phyloP scores from a whole-genome alignment of 2,113 vertebrate genomes.

The Nanorana parkeri region DNA sequence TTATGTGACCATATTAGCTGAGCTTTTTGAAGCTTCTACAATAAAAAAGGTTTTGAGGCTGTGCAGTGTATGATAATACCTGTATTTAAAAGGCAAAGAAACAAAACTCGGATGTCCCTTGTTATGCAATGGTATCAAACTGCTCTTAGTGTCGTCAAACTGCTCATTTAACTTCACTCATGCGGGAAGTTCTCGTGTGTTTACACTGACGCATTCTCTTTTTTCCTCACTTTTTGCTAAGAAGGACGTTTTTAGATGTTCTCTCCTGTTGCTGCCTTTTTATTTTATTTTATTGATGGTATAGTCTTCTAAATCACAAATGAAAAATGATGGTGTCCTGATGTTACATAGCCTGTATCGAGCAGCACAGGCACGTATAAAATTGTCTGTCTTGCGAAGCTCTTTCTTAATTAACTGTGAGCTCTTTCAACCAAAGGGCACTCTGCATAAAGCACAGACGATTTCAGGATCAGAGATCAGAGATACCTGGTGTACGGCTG shows the following conservation, averaged over 20 bases:
- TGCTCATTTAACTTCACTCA: background rate
- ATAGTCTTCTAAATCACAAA: background rate
- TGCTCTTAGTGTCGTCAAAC: background rate
- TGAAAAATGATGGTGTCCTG: background rate
- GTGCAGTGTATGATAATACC: background rate
- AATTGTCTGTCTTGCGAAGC: background rate
- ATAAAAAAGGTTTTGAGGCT: too few relatives aligned
- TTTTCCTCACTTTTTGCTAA: background rate
- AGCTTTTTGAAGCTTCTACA: too few relatives aligned
- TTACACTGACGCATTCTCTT: background rate
- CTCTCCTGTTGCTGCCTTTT: background rate
- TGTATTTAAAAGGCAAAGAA: background rate
- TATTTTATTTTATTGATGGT: constrained; percentile 14
- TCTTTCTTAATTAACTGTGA: background rate
- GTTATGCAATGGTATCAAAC: constrained; percentile 8
- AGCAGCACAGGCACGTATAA: background rate
- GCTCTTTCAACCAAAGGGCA: background rate
- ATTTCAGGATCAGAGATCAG: background rate
- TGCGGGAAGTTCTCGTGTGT: constrained; percentile 3
- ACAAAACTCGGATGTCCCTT: background rate
- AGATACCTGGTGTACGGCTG: background rate
- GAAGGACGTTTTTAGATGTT: constrained; percentile 21
- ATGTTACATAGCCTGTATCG: background rate
- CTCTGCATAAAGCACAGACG: background rate
- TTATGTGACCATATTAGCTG: too few relatives aligned